These are phyloP conservation scores for Zygogramma bicolorata DNA, from an alignment of 2,888 invertebrate species.

Conservation along the genomic window DNA sequence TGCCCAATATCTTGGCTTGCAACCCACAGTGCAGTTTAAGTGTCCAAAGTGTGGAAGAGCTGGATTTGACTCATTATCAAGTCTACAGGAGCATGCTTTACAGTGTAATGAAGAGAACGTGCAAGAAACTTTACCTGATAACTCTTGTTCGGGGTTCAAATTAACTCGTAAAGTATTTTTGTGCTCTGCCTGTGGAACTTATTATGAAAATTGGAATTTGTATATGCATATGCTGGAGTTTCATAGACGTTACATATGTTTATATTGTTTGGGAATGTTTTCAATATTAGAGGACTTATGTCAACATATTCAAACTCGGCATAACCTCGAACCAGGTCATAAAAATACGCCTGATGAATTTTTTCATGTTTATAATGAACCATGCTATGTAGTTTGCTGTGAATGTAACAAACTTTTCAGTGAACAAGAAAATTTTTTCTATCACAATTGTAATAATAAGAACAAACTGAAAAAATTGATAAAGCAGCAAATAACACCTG, in stretches of 20 bases:
- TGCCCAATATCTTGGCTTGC: constrained; percentile 79
- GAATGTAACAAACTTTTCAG: constrained; percentile 83
- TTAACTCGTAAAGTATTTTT: constrained; percentile 83
- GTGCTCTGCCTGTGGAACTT: constrained; percentile 85
- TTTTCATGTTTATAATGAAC: constrained; percentile 74
- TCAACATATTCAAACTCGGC: constrained; percentile 82
- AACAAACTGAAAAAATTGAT: constrained; percentile 45
- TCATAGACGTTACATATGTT: constrained; percentile 84
- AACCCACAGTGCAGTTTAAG: constrained; percentile 79
- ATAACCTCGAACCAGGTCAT: constrained; percentile 79
- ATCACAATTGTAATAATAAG: constrained; percentile 74
- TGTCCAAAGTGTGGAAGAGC: constrained; percentile 80
- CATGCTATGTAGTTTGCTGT: constrained; percentile 84
- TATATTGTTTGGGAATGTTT: constrained; percentile 88
- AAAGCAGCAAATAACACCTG: constrained; percentile 55
- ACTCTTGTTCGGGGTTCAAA: constrained; percentile 70
- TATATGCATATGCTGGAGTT: constrained; percentile 87
- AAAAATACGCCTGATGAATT: constrained; percentile 78
- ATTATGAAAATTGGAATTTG: constrained; percentile 89
- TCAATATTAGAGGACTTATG: constrained; percentile 83
- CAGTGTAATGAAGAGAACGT: constrained; percentile 68
- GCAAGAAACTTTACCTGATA: constrained; percentile 60
- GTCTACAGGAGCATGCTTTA: constrained; percentile 78
- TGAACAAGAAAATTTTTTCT: constrained; percentile 81
- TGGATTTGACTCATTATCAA: constrained; percentile 75